Evolutionary conservation across 1,140 invertebrate species (phyloP).

Genomic region (Drosophila sp.): DNA sequence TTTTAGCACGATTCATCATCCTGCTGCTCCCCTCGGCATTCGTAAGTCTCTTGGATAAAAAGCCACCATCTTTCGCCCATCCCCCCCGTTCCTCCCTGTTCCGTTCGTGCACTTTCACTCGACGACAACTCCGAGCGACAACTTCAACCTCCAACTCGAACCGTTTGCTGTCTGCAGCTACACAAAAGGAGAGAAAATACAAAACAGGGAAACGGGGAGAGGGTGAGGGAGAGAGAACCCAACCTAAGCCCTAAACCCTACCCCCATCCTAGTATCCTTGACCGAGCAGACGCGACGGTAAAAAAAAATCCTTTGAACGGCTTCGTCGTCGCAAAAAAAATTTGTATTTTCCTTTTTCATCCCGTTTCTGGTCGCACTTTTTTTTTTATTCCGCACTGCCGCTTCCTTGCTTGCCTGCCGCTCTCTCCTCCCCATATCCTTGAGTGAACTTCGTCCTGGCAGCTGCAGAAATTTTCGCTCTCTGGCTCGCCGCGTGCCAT

Average conservation of each 20-base stretch:
- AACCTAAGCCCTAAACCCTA: slow-evolving; percentile 35
- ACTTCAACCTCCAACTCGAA: slow-evolving; percentile 28
- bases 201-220: not conserved
- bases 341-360: slow-evolving; percentile 37
- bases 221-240: not conserved
- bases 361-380: slow-evolving; percentile 15
- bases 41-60: slow-evolving; percentile 6
- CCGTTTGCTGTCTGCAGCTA: slow-evolving; percentile 52
- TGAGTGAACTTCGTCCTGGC: slow-evolving; percentile 36
- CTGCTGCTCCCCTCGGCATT: slow-evolving; percentile 1
- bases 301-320: slow-evolving; percentile 67
- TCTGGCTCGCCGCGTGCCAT: slow-evolving; percentile 62
- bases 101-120: slow-evolving; percentile 67
- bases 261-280: not conserved
- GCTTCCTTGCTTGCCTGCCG: slow-evolving; percentile 26
- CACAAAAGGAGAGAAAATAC: slow-evolving; percentile 7
- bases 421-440: slow-evolving; percentile 49
- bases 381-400: slow-evolving; percentile 16
- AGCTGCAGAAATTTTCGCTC: slow-evolving; percentile 45
- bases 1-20: slow-evolving; percentile 42
- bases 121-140: slow-evolving; percentile 39
- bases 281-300: slow-evolving; percentile 56
- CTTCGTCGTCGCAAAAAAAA: slow-evolving; percentile 2
- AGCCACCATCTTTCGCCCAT: no score
- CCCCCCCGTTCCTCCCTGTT: not conserved